Percentiles rank a stretch among this genome's conserved stretches.
phyloP scores from a whole-genome alignment of 2,888 invertebrate species.

The Sialis lutaria region DNA sequence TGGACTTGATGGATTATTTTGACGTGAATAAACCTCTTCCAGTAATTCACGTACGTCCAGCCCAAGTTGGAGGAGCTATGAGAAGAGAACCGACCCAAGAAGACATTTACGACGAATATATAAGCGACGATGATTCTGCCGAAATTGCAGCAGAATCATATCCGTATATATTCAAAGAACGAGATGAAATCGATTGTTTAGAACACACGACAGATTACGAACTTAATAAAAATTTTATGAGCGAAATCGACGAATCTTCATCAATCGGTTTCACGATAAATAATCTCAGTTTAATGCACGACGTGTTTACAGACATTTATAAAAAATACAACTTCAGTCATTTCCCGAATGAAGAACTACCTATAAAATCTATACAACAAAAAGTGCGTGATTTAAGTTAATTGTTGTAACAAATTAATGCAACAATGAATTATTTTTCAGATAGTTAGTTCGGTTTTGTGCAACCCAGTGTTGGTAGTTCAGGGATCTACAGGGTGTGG shows the following conservation, averaged over 20 bases:
- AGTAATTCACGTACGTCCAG: slow-evolving; percentile 7
- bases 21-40: slow-evolving; percentile 8
- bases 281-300: slow-evolving; percentile 10
- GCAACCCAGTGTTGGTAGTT: slow-evolving; percentile 61
- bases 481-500: slow-evolving; percentile 94
- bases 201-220: too few relatives aligned
- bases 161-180: slow-evolving; percentile 16
- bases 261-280: slow-evolving; percentile 11
- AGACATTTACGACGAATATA: slow-evolving; percentile 6
- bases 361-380: slow-evolving; percentile 4
- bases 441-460: slow-evolving; percentile 50
- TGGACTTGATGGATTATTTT: slow-evolving; percentile 8
- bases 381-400: not conserved
- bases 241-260: slow-evolving; percentile 3
- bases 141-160: slow-evolving; percentile 9
- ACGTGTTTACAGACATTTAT: not conserved
- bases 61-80: slow-evolving; percentile 8
- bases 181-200: slow-evolving; percentile 17
- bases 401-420: not conserved
- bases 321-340: slow-evolving; percentile 5
- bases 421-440: slow-evolving; percentile 18
- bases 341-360: not conserved
- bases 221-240: slow-evolving; percentile 3
- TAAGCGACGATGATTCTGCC: slow-evolving; percentile 4
- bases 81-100: slow-evolving; percentile 7